Evolutionary conservation across 2,888 invertebrate genomes (phyloP).

Genomic region (Drosophila aldrichi): DNA sequence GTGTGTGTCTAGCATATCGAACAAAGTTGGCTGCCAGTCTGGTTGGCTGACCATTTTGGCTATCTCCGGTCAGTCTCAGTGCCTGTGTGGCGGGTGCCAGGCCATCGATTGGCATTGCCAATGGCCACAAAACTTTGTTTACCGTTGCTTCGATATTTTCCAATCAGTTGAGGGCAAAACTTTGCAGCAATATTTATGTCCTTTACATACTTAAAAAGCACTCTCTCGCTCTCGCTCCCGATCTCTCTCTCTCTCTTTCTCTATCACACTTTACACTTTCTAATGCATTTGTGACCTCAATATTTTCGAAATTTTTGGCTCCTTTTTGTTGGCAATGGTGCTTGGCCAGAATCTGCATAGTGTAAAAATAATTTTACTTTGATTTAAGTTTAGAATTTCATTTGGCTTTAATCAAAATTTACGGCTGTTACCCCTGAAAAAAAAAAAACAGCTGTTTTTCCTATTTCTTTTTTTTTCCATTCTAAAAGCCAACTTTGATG

Average conservation of each 20-base stretch:
- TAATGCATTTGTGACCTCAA: conserved; percentile 71
- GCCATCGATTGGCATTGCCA: conserved; percentile 56
- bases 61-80: conserved; percentile 50
- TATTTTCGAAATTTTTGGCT: conserved; percentile 54
- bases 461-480: not conserved
- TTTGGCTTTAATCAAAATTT: conserved; percentile 8
- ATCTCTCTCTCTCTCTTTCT: not conserved
- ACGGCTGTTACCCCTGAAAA: not conserved
- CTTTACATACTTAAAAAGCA: conserved; percentile 23
- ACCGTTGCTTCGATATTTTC: conserved; percentile 55
- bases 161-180: conserved; percentile 57
- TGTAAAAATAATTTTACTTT: conserved; percentile 18
- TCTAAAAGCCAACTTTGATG: conserved; percentile 47
- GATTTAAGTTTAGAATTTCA: conserved; percentile 21
- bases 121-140: conserved; percentile 71
- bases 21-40: conserved; percentile 47
- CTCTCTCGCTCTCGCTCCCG: not conserved
- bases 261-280: conserved; percentile 51
- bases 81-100: conserved; percentile 30
- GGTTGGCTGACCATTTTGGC: conserved; percentile 55
- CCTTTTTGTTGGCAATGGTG: conserved; percentile 34
- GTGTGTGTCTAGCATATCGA: conserved; percentile 31
- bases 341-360: conserved; percentile 40
- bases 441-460: not conserved
- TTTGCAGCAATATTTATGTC: conserved; percentile 63